Percentiles rank a stretch among this genome's conserved stretches.
Evolutionary conservation across 2,113 vertebrate species (phyloP).

Genomic region (Psilopogon haemacephalus): DNA sequence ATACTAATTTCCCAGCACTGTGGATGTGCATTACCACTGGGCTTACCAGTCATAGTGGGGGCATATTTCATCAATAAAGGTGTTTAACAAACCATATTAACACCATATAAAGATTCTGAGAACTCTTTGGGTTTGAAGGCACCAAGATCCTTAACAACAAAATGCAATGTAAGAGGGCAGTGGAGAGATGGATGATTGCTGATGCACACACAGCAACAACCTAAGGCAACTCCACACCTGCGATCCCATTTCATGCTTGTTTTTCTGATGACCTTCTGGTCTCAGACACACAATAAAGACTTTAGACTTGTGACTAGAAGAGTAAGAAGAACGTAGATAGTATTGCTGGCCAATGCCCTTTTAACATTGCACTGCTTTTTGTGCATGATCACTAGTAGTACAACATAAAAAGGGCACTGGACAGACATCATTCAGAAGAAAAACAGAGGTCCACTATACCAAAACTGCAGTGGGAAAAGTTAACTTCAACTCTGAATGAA

Average conservation of each 20-base stretch:
- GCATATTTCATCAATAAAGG: background rate
- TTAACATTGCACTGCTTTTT: conserved; percentile 87
- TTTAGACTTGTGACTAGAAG: background rate
- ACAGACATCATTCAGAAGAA: conserved; percentile 67
- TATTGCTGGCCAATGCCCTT: conserved; percentile 84
- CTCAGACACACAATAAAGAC: background rate
- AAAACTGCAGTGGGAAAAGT: background rate
- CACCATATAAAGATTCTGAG: background rate
- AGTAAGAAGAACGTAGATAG: background rate
- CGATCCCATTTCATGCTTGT: background rate
- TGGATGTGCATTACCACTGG: background rate
- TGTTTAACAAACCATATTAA: background rate
- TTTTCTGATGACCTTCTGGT: background rate
- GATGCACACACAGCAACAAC: background rate
- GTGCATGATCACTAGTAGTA: conserved; percentile 79
- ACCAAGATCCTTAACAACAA: background rate
- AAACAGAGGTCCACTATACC: background rate
- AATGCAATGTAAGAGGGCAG: background rate
- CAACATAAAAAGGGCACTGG: conserved; percentile 85
- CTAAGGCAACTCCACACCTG: background rate
- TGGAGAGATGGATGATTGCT: background rate
- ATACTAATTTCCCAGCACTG: background rate
- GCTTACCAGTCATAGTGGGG: no score
- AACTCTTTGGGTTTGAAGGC: background rate
- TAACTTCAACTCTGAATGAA: background rate